Conservation (phyloP, 2,113 vertebrate genomes). For the Oxyura jamaicensis region DNA sequence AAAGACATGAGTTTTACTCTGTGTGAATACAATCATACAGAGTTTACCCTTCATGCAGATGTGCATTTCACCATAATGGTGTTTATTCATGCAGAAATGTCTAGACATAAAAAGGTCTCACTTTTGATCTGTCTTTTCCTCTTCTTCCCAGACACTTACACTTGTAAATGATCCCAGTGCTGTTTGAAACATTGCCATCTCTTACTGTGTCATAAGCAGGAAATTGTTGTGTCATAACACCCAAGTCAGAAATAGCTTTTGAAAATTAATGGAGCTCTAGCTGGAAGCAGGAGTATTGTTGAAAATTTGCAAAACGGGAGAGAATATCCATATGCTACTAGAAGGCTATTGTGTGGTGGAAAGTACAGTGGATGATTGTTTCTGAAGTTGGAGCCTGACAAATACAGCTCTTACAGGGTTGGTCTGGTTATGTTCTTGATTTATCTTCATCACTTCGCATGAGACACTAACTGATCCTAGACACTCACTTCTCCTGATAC, state of each 20-base stretch:
- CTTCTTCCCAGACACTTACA: not conserved
- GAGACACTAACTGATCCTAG: not conserved
- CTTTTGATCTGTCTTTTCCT: constrained; percentile 42
- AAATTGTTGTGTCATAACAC: not conserved
- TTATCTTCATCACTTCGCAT: not conserved
- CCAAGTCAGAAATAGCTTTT: constrained; percentile 7
- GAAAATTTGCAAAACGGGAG: not conserved
- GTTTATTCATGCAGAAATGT: constrained; percentile 50
- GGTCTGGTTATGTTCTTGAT: not conserved
- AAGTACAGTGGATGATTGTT: rapidly evolving
- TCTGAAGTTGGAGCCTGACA: not conserved
- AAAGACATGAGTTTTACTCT: not conserved
- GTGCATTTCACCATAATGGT: constrained; percentile 13
- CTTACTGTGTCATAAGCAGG: not conserved
- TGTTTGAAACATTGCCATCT: not conserved
- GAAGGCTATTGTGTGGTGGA: not conserved
- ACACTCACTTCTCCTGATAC: not conserved
- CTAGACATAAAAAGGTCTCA: constrained; percentile 29
- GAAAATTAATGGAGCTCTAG: not conserved
- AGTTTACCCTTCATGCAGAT: not conserved
- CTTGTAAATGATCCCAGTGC: not conserved
- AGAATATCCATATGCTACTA: not conserved
- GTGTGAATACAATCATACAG: not conserved
- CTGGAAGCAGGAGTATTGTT: not conserved
- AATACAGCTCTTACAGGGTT: not conserved